These are phyloP conservation scores for Melanostoma mellinum DNA, from an alignment of 2,888 invertebrate genomes.

Conservation along the genomic window DNA sequence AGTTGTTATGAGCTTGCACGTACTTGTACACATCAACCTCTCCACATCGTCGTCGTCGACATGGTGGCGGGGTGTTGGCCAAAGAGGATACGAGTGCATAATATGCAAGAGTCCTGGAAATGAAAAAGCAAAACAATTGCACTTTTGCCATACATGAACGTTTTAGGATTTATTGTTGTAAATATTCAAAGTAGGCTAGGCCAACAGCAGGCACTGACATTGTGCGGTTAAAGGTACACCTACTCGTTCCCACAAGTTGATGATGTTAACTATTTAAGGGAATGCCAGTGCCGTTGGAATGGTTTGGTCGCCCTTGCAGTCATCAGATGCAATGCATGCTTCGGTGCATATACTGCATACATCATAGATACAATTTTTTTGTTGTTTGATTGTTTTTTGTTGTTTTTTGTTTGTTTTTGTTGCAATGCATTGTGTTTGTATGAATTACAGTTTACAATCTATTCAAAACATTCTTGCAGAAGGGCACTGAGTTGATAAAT, in stretches of 20 bases:
- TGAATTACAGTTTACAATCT: slow-evolving; percentile 52
- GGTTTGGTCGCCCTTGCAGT: slow-evolving; percentile 38
- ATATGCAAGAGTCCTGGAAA: slow-evolving; percentile 39
- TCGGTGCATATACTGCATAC: slow-evolving; percentile 47
- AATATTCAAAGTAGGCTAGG: slow-evolving; percentile 62
- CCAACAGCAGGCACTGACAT: slow-evolving; percentile 39
- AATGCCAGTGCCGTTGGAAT: not conserved
- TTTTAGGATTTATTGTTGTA: slow-evolving; percentile 63
- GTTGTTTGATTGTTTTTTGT: no score
- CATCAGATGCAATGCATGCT: slow-evolving; percentile 48
- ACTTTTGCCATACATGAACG: slow-evolving; percentile 48
- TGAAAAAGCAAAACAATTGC: slow-evolving; percentile 69
- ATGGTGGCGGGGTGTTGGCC: not conserved
- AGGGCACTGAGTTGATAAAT: slow-evolving; percentile 25
- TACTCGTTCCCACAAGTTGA: slow-evolving; percentile 6
- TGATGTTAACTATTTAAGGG: slow-evolving; percentile 45
- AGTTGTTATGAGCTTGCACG: slow-evolving; percentile 43
- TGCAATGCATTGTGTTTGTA: slow-evolving; percentile 49
- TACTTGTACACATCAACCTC: not conserved
- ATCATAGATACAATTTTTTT: slow-evolving; percentile 41
- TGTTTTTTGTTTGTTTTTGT: not conserved
- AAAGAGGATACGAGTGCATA: slow-evolving; percentile 19
- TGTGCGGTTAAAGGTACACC: slow-evolving; percentile 43
- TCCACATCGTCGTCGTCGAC: no score
- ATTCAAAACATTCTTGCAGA: slow-evolving; percentile 33